Percentiles rank a stretch among this genome's conserved stretches.
Conservation (phyloP, 2,113 vertebrate species). For the Anolis carolinensis region DNA sequence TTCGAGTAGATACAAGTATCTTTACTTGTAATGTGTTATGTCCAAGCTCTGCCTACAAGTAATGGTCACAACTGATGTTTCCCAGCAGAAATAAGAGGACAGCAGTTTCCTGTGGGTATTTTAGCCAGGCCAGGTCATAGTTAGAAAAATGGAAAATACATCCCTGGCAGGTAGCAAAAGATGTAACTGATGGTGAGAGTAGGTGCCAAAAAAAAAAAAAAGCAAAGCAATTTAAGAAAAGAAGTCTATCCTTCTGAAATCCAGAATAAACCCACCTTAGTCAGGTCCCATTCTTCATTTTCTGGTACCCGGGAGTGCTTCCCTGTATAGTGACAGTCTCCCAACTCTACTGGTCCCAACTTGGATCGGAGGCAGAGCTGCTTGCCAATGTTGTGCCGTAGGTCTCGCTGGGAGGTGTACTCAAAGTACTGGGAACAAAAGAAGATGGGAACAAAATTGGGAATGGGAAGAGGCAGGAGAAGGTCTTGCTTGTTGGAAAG, state of each 20-base stretch:
- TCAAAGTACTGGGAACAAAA: conserved; percentile 88
- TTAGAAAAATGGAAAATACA: neutral
- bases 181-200: neutral
- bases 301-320: conserved; percentile 76
- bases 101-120: no score
- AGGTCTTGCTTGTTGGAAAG: neutral
- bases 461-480: accelerated
- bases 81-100: no score
- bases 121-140: neutral
- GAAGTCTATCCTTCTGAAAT: neutral
- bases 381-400: conserved; percentile 92
- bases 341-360: conserved; percentile 71
- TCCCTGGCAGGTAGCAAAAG: neutral
- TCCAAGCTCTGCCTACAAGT: no score
- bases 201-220: neutral
- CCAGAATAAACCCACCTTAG: conserved; percentile 76
- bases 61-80: no score
- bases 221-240: neutral
- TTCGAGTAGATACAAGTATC: no score
- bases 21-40: no score
- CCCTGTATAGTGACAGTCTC: conserved; percentile 81
- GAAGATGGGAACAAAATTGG: neutral
- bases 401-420: conserved; percentile 86
- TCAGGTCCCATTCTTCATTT: conserved; percentile 87
- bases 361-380: conserved; percentile 87